Evolutionary conservation across 2,113 vertebrate species (phyloP).

Genomic region (Prunella fulvescens): DNA sequence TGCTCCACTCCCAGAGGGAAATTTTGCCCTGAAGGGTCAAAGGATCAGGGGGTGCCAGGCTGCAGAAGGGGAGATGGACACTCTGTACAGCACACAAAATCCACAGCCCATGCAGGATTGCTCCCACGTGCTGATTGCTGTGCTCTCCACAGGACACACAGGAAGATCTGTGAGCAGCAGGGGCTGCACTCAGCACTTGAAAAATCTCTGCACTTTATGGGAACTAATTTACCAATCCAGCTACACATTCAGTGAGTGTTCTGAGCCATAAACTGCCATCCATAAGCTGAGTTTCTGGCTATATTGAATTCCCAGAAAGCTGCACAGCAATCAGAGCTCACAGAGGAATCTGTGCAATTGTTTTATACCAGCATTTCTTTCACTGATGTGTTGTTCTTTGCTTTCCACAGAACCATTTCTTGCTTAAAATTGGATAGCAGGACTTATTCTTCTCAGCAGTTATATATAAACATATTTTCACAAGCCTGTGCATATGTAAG

Average conservation of each 20-base stretch:
- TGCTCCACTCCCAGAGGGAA: neutral
- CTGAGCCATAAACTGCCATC: neutral
- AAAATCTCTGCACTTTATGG: neutral
- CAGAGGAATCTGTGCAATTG: neutral
- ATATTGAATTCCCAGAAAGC: neutral
- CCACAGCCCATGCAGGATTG: neutral
- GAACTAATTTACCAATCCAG: neutral
- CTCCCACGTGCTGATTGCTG: neutral
- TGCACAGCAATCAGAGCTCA: neutral
- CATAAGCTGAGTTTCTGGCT: neutral
- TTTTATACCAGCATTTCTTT: neutral
- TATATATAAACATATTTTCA: neutral
- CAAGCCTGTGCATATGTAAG: neutral
- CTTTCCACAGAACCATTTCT: neutral
- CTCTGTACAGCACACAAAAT: neutral
- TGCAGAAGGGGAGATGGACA: neutral
- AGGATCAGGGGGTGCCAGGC: neutral
- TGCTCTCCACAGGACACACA: neutral
- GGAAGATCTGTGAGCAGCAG: neutral
- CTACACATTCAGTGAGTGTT: accelerated
- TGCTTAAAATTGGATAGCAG: neutral
- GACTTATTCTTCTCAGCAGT: neutral
- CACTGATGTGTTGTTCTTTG: neutral
- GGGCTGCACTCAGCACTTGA: neutral
- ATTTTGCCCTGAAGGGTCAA: neutral